phyloP scores from a whole-genome alignment of 1,140 invertebrate genomes.

The Globodera ellingtonae region DNA sequence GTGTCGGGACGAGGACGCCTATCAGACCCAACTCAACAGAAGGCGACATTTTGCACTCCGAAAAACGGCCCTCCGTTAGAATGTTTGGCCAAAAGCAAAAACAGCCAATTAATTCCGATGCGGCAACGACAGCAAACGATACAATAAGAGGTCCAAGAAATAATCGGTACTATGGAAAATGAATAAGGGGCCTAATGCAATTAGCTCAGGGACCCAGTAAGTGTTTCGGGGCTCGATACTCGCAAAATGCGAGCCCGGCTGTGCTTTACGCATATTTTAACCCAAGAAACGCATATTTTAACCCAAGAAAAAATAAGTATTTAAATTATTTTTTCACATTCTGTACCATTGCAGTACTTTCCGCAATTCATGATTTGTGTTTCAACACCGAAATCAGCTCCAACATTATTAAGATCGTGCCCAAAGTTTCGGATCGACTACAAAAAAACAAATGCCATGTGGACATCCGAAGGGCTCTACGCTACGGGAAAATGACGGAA shows the following conservation, averaged over 20 bases:
- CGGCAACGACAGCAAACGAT: not conserved
- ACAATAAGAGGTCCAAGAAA: constrained; percentile 5
- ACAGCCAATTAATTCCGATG: constrained; percentile 14
- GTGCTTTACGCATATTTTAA: too few relatives aligned
- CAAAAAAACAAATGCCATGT: not conserved
- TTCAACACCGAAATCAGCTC: not conserved
- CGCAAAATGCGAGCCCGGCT: too few relatives aligned
- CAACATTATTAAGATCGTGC: constrained; percentile 15
- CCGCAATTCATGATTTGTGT: too few relatives aligned
- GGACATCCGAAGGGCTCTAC: not conserved
- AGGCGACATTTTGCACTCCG: not conserved
- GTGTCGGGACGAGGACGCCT: constrained; percentile 12
- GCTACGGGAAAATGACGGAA: not conserved
- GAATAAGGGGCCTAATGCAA: too few relatives aligned
- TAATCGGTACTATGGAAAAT: too few relatives aligned
- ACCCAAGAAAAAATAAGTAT: too few relatives aligned
- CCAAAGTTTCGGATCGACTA: constrained; percentile 24
- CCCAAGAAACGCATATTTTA: too few relatives aligned
- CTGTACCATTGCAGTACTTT: too few relatives aligned
- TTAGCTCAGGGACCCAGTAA: too few relatives aligned
- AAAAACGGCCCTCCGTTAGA: constrained; percentile 4
- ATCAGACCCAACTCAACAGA: not conserved
- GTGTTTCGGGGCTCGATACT: too few relatives aligned
- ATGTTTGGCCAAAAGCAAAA: constrained; percentile 3
- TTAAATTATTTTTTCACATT: not conserved